These are phyloP conservation scores for Prunella fulvescens DNA, from an alignment of 2,113 vertebrate species.

Conservation along the genomic window DNA sequence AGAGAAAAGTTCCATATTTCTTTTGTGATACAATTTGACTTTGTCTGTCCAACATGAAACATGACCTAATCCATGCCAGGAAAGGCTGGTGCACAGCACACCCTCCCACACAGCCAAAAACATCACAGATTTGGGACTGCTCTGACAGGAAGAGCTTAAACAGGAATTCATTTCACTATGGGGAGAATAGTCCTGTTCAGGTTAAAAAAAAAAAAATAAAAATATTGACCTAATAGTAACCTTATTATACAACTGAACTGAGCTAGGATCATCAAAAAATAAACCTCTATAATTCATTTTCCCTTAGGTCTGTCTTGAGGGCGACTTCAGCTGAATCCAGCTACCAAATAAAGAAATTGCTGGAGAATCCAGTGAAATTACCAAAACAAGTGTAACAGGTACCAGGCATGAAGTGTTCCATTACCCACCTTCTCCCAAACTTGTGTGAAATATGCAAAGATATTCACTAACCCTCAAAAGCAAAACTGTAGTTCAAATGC, in stretches of 20 bases:
- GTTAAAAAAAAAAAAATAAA: neutral
- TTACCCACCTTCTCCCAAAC: neutral
- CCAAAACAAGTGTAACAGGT: neutral
- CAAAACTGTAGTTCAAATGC: neutral
- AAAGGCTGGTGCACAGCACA: neutral
- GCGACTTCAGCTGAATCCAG: neutral
- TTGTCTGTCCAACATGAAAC: fast-evolving
- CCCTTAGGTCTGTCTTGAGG: neutral
- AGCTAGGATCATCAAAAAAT: neutral
- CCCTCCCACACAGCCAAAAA: neutral
- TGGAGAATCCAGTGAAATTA: neutral
- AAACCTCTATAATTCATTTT: neutral
- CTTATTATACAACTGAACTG: neutral
- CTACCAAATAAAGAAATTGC: neutral
- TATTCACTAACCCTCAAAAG: neutral
- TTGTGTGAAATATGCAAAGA: neutral
- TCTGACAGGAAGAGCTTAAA: neutral
- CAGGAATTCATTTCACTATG: neutral
- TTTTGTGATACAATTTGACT: fast-evolving
- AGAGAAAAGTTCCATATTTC: neutral
- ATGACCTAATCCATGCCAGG: neutral
- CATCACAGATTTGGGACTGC: neutral
- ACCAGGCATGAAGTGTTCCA: neutral
- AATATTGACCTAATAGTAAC: neutral
- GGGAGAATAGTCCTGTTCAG: neutral